A percentile compares a stretch with the other conserved stretches of the same genome.
phyloP scores from a whole-genome alignment of 2,888 invertebrate species.

The Diarsia rubi region DNA sequence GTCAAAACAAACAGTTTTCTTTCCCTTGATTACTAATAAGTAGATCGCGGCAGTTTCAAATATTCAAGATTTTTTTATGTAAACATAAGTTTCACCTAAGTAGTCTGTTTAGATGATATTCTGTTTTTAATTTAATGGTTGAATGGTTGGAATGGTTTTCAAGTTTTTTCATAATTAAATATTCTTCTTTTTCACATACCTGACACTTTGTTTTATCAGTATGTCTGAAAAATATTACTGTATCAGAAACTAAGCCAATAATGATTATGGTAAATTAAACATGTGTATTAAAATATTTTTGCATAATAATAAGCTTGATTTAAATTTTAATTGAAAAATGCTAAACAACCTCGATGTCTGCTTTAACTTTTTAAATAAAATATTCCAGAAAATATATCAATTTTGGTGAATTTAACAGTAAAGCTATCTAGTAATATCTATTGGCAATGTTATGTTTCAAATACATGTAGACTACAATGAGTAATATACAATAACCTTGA shows the following conservation, averaged over 20 bases:
- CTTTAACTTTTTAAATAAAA: not conserved
- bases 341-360: conserved; percentile 1
- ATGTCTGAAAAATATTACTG: conserved; percentile 14
- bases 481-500: conserved; percentile 20
- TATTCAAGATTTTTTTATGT: not conserved
- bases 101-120: not conserved
- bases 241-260: conserved; percentile 13
- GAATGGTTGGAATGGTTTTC: not conserved
- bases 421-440: not conserved
- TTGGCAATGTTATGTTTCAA: not conserved
- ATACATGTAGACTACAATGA: not conserved
- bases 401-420: not conserved
- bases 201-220: conserved; percentile 28
- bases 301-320: conserved; percentile 17
- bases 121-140: not conserved
- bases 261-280: conserved; percentile 23
- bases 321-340: conserved; percentile 13
- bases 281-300: conserved; percentile 25
- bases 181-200: conserved; percentile 8
- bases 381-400: not conserved
- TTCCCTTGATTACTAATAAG: conserved; percentile 45
- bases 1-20: conserved; percentile 72
- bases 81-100: not conserved
- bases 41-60: conserved; percentile 65
- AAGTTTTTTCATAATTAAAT: not conserved